A percentile compares a stretch with the other conserved stretches of the same genome.
Evolutionary conservation across 1,140 invertebrate species (phyloP).

Genomic region (Vanessa tameamea): DNA sequence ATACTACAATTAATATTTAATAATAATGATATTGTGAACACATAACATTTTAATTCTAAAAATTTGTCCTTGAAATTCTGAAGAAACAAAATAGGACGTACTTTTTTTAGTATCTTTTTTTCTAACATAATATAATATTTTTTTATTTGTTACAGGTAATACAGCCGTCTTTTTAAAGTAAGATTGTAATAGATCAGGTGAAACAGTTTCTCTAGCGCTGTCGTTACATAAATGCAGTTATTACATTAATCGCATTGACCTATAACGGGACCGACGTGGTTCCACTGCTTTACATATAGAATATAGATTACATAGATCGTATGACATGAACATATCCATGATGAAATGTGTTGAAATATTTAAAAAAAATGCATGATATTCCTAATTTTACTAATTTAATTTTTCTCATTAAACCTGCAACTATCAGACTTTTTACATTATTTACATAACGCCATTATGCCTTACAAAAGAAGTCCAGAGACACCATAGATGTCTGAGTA

Average conservation of each 20-base stretch:
- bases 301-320: neutral
- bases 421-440: too few relatives aligned
- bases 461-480: too few relatives aligned
- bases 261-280: conserved; percentile 3
- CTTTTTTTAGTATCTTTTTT: too few relatives aligned
- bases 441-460: too few relatives aligned
- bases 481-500: too few relatives aligned
- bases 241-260: conserved; percentile 17
- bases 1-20: too few relatives aligned
- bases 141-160: conserved; percentile 28
- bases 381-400: neutral
- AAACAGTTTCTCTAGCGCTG: neutral
- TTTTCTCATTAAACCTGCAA: too few relatives aligned
- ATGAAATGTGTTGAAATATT: too few relatives aligned
- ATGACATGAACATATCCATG: neutral
- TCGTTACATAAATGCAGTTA: neutral
- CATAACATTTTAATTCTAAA: too few relatives aligned
- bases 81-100: too few relatives aligned
- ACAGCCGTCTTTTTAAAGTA: neutral
- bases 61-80: too few relatives aligned
- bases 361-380: neutral
- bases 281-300: conserved; percentile 4
- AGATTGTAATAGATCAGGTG: neutral
- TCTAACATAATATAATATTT: neutral
- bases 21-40: too few relatives aligned